Evolutionary conservation across 1,140 invertebrate genomes (phyloP).

Genomic region (Luehdorfia chinensis): DNA sequence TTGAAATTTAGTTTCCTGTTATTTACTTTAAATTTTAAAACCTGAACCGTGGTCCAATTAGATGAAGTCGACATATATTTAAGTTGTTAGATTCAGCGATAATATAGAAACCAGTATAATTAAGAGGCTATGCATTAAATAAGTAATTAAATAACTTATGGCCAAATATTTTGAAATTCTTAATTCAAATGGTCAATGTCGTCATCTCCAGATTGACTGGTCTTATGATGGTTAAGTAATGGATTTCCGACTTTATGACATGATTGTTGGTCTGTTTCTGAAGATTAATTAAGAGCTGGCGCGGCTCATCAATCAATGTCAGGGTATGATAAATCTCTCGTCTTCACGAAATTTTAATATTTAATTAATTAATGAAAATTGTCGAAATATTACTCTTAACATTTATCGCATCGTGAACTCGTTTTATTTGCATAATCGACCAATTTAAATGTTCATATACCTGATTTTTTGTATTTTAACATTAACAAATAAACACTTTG

Average conservation of each 20-base stretch:
- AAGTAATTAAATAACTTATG: not conserved
- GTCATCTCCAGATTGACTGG: not conserved
- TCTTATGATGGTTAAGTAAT: not conserved
- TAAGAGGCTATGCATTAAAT: conserved; percentile 2
- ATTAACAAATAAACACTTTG: conserved; percentile 4
- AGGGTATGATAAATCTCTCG: conserved; percentile 29
- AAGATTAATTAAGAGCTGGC: conserved; percentile 27
- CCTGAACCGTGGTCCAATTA: conserved; percentile 1
- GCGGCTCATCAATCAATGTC: conserved; percentile 31
- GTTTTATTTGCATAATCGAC: conserved; percentile 15
- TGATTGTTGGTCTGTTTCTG: conserved; percentile 16
- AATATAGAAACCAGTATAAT: conserved; percentile 8
- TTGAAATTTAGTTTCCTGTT: too few relatives aligned
- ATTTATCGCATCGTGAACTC: conserved; percentile 8
- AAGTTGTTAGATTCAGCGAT: conserved; percentile 9
- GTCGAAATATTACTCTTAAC: conserved; percentile 12
- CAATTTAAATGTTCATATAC: conserved; percentile 13
- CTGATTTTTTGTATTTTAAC: conserved; percentile 2
- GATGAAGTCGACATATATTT: conserved; percentile 6
- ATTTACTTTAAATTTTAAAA: conserved; percentile 1
- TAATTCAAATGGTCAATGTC: not conserved
- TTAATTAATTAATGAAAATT: conserved; percentile 29
- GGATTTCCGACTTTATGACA: not conserved
- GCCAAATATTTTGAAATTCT: not conserved
- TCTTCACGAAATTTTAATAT: conserved; percentile 30